These are phyloP conservation scores for Cinclus cinclus DNA, from an alignment of 2,113 vertebrate species.

Conservation along the genomic window DNA sequence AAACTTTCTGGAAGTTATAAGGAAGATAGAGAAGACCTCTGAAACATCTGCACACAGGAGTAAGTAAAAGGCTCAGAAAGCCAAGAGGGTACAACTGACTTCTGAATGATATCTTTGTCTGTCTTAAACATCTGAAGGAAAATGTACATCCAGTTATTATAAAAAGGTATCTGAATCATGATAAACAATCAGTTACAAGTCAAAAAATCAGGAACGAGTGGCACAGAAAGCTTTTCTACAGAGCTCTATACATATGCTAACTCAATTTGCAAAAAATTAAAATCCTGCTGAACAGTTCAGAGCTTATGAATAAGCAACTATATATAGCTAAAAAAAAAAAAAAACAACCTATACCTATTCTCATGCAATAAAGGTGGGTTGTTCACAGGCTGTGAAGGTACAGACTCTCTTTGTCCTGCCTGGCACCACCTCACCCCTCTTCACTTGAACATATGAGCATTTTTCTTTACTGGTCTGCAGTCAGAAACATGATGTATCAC, in stretches of 20 bases:
- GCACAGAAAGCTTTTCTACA: background rate
- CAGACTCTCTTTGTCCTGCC: background rate
- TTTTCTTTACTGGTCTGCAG: background rate
- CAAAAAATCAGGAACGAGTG: background rate
- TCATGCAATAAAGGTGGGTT: background rate
- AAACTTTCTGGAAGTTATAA: background rate
- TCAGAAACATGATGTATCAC: conserved; percentile 1
- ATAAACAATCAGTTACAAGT: background rate
- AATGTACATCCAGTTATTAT: background rate
- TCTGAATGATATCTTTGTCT: background rate
- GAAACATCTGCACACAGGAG: background rate
- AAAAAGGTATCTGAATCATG: background rate
- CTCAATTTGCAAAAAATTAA: background rate
- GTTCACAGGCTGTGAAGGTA: background rate
- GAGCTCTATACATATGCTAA: background rate
- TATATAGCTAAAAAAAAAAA: background rate
- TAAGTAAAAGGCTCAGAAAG: background rate
- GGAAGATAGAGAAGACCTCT: background rate
- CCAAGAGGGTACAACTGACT: background rate
- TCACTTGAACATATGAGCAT: background rate
- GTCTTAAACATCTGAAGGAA: background rate
- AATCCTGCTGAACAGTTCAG: background rate
- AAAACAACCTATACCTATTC: background rate
- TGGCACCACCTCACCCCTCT: background rate
- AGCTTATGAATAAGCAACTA: background rate